Evolutionary conservation across 2,113 vertebrate species (phyloP).

Genomic region (Halichoerus grypus): DNA sequence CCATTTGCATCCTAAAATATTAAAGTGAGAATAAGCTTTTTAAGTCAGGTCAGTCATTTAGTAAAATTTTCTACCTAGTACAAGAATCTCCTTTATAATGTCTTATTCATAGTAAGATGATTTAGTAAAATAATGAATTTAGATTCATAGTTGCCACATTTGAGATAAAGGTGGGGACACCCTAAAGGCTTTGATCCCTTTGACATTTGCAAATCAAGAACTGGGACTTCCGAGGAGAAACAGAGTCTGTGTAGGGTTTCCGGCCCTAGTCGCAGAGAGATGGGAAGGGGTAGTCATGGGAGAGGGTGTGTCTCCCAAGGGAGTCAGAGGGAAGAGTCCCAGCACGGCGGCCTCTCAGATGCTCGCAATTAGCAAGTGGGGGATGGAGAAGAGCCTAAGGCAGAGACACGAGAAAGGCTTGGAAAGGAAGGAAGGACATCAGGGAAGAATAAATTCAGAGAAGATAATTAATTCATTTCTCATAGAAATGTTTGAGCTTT

Average conservation of each 20-base stretch:
- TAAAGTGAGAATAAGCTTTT: conserved; percentile 13
- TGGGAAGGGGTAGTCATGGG: neutral
- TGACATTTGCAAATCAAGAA: neutral
- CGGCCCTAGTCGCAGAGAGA: neutral
- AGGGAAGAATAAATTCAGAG: neutral
- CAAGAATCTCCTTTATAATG: neutral
- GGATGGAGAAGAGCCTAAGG: neutral
- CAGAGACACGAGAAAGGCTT: neutral
- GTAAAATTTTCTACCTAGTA: neutral
- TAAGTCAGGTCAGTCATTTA: neutral
- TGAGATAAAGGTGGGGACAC: neutral
- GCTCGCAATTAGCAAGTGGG: neutral
- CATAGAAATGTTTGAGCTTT: neutral
- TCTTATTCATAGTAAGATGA: neutral
- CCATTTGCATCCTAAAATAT: conserved; percentile 23
- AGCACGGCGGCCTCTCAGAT: neutral
- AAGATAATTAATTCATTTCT: neutral
- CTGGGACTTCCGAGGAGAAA: neutral
- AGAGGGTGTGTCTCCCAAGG: neutral
- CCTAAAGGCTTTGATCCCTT: neutral
- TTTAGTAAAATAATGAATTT: neutral
- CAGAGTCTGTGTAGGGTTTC: neutral
- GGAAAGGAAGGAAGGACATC: neutral
- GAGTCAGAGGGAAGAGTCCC: neutral
- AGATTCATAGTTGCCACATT: neutral